phyloP scores from a whole-genome alignment of 2,888 invertebrate species.

The Microctonus aethiopoides region DNA sequence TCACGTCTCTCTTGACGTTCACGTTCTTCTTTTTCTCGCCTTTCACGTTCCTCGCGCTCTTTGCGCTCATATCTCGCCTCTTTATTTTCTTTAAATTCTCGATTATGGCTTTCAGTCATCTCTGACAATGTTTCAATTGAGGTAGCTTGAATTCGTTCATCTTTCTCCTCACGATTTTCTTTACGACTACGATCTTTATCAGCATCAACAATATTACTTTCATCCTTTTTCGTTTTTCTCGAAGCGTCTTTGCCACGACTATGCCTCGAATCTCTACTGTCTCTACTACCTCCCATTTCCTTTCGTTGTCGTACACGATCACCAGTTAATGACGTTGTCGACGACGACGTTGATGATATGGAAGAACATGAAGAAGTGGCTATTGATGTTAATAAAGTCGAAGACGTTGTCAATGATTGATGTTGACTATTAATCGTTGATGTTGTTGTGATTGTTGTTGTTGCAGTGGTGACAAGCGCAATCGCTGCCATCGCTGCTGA shows the following conservation, averaged over 20 bases:
- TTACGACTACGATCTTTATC: constrained; percentile 47
- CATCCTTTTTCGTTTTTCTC: constrained; percentile 60
- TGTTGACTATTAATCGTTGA: constrained; percentile 6
- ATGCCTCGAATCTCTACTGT: constrained; percentile 60
- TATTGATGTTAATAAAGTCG: constrained; percentile 39
- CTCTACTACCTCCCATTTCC: constrained; percentile 52
- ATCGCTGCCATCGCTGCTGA: constrained; percentile 36
- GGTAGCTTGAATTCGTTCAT: constrained; percentile 44
- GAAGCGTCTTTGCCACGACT: constrained; percentile 61
- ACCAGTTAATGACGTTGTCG: constrained; percentile 46
- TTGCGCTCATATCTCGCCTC: constrained; percentile 54
- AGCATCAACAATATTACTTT: constrained; percentile 38
- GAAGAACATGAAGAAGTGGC: constrained; percentile 44
- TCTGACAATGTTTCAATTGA: constrained; percentile 26
- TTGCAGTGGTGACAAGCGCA: constrained; percentile 33
- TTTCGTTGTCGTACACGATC: constrained; percentile 55
- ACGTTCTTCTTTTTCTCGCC: constrained; percentile 56
- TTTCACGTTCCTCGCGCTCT: constrained; percentile 56
- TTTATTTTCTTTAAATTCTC: constrained; percentile 49
- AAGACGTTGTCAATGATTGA: constrained; percentile 31
- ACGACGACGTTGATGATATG: constrained; percentile 40
- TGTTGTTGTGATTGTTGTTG: constrained; percentile 33
- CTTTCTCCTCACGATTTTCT: constrained; percentile 48
- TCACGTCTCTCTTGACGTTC: constrained; percentile 52
- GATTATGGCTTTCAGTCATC: constrained; percentile 45